A percentile compares a stretch with the other conserved stretches of the same genome.
phyloP scores from a whole-genome alignment of 2,113 vertebrate genomes.

The Thymallus thymallus region DNA sequence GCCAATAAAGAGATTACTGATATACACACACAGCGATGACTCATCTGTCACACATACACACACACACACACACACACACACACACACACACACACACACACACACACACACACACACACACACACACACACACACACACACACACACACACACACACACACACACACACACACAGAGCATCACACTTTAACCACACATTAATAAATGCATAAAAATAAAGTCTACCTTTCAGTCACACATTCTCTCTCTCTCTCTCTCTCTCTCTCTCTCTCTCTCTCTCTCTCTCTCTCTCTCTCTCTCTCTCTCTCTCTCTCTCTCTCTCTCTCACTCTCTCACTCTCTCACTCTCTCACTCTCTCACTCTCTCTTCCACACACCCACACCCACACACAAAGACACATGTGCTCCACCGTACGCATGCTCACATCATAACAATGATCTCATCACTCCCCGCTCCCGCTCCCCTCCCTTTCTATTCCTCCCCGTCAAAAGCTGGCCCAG shows the following conservation, averaged over 20 bases:
- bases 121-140: background rate
- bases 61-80: slow-evolving; percentile 2
- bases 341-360: slow-evolving; percentile 46
- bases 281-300: slow-evolving; percentile 14
- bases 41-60: background rate
- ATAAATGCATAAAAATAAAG: slow-evolving; percentile 55
- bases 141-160: slow-evolving; percentile 5
- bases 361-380: too few relatives aligned
- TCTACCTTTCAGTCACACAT: background rate
- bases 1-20: background rate
- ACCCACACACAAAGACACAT: background rate
- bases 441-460: slow-evolving; percentile 47
- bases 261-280: slow-evolving; percentile 1
- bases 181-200: slow-evolving; percentile 40
- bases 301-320: background rate
- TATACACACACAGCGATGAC: background rate
- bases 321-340: background rate
- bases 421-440: slow-evolving; percentile 68
- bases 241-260: background rate
- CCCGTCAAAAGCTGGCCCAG: slow-evolving; percentile 30
- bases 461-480: slow-evolving; percentile 14
- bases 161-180: background rate
- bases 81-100: slow-evolving; percentile 4
- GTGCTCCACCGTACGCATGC: slow-evolving; percentile 47
- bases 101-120: background rate